These are phyloP conservation scores for Aplysina aerophoba DNA, from an alignment of 37 sponge, comb jelly and placozoan species.

Conservation along the genomic window DNA sequence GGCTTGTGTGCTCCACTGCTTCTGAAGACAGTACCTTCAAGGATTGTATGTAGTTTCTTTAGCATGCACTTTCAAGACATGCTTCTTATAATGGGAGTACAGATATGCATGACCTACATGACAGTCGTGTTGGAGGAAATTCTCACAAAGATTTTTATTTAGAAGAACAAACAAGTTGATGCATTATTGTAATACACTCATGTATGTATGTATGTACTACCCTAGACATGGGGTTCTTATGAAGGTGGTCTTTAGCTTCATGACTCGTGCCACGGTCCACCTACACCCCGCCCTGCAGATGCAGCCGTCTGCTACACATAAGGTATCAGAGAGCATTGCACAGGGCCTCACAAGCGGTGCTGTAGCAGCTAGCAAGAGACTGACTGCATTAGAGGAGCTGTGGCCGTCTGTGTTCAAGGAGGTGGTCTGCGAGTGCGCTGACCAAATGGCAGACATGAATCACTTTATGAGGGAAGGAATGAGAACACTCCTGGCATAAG, in stretches of 20 bases:
- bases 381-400: slow-evolving; percentile 35
- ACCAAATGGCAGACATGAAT: slow-evolving; percentile 24
- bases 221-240: too few species aligned
- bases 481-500: background rate
- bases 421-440: slow-evolving; percentile 28
- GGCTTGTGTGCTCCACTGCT: too few species aligned
- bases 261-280: slow-evolving; percentile 22
- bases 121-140: too few species aligned
- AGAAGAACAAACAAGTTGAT: too few species aligned
- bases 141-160: too few species aligned
- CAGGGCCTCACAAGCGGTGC: slow-evolving; percentile 38
- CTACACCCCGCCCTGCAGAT: background rate
- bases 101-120: too few species aligned
- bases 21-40: too few species aligned
- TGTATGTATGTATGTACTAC: too few species aligned
- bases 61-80: too few species aligned
- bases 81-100: too few species aligned
- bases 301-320: slow-evolving; percentile 2
- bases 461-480: slow-evolving; percentile 8
- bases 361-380: slow-evolving; percentile 36
- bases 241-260: background rate
- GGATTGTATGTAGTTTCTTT: too few species aligned
- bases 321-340: slow-evolving; percentile 5
- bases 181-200: too few species aligned
- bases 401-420: slow-evolving; percentile 52